Conservation (phyloP, 1,140 invertebrate species). For the Carposina sasakii region DNA sequence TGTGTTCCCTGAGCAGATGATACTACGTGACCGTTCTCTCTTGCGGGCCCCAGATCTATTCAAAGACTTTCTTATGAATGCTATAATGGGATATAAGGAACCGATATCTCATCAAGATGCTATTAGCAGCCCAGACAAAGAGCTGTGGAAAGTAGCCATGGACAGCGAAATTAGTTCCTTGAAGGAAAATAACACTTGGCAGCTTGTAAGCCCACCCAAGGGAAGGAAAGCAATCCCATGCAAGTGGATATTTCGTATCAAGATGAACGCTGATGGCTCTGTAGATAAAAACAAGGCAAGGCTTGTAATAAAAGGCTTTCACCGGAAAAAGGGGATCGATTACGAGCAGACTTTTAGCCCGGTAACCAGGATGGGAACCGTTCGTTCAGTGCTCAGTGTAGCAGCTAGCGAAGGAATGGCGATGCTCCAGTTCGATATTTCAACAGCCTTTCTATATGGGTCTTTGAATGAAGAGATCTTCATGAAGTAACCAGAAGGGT, state of each 20-base stretch:
- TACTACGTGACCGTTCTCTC: background rate
- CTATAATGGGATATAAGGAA: background rate
- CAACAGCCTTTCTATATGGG: conserved; percentile 55
- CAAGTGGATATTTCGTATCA: conserved; percentile 31
- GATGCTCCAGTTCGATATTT: conserved; percentile 41
- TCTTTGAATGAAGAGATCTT: too few species aligned
- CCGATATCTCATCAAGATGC: conserved; percentile 18
- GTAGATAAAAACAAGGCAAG: conserved; percentile 18
- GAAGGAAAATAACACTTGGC: conserved; percentile 23
- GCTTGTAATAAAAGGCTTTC: conserved; percentile 52
- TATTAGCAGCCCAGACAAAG: conserved; percentile 8
- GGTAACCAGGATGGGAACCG: conserved; percentile 35
- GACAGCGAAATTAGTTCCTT: conserved; percentile 17
- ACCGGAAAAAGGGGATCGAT: conserved; percentile 46
- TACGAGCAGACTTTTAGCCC: conserved; percentile 55
- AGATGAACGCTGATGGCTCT: conserved; percentile 18
- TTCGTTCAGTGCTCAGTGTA: conserved; percentile 37
- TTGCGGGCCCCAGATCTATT: background rate
- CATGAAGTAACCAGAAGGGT: too few species aligned
- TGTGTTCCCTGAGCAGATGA: too few species aligned
- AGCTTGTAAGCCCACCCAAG: conserved; percentile 18
- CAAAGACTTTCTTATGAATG: background rate
- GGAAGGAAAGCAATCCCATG: conserved; percentile 18
- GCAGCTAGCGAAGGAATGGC: conserved; percentile 22
- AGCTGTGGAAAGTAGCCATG: conserved; percentile 25